phyloP scores from a whole-genome alignment of 2,113 vertebrate species.

The Mormyrus iriodes region DNA sequence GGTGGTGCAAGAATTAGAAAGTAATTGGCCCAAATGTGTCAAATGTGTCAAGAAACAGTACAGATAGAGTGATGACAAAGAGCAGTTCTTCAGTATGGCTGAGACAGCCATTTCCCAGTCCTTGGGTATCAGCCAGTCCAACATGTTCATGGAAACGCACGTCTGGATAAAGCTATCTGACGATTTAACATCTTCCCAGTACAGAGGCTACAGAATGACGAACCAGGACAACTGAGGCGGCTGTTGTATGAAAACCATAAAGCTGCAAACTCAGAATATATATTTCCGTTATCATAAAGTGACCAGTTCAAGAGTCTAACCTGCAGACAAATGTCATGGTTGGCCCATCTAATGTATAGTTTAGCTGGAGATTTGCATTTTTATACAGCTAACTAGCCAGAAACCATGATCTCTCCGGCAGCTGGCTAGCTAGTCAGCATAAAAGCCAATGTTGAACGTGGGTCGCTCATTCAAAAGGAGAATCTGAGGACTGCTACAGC shows the following conservation, averaged over 20 bases:
- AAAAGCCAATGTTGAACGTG: neutral
- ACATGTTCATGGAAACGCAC: neutral
- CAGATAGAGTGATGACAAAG: neutral
- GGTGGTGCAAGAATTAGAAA: neutral
- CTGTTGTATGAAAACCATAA: neutral
- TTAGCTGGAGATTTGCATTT: neutral
- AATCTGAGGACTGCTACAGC: neutral
- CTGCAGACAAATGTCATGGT: neutral
- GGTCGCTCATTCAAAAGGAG: neutral
- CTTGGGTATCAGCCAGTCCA: neutral
- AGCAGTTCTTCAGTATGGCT: neutral
- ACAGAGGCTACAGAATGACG: neutral
- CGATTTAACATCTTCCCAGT: neutral
- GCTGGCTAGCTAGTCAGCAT: neutral
- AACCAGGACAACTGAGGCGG: neutral
- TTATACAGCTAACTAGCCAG: neutral
- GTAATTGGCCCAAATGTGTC: neutral
- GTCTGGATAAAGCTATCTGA: neutral
- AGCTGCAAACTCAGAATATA: neutral
- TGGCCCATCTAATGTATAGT: neutral
- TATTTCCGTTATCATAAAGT: neutral
- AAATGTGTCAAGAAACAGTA: neutral
- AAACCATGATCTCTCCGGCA: neutral
- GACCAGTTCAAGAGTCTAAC: neutral
- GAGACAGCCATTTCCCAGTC: neutral